Conservation (phyloP, 2,113 vertebrate genomes). For the Cebidichthys violaceus region DNA sequence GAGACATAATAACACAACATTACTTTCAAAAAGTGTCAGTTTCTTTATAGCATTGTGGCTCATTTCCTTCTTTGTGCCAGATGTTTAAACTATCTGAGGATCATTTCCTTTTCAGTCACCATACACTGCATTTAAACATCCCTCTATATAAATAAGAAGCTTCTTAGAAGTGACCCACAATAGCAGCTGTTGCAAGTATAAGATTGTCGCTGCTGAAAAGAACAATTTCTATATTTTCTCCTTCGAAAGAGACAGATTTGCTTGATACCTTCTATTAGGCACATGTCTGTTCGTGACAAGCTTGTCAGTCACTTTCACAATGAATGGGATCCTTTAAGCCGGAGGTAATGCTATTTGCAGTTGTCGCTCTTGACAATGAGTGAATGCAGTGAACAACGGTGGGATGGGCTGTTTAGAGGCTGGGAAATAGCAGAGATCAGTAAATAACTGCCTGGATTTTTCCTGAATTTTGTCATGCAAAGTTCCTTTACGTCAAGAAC, state of each 20-base stretch:
- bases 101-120: constrained; percentile 1
- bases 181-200: neutral
- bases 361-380: constrained; percentile 20
- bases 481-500: neutral
- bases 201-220: constrained; percentile 18
- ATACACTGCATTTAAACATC: constrained; percentile 8
- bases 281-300: constrained; percentile 46
- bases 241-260: constrained; percentile 18
- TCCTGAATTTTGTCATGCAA: neutral
- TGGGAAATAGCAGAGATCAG: neutral
- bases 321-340: constrained; percentile 34
- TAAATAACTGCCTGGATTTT: constrained; percentile 17
- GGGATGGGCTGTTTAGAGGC: constrained; percentile 10
- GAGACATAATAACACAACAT: constrained; percentile 23
- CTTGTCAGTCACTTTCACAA: constrained; percentile 42
- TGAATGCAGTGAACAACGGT: constrained; percentile 5
- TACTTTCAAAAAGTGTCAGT: constrained; percentile 7
- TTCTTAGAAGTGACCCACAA: neutral
- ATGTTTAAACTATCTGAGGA: neutral
- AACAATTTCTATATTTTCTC: constrained; percentile 8
- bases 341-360: constrained; percentile 28
- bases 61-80: constrained; percentile 1
- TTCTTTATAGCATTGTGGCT: neutral
- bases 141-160: neutral
- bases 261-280: constrained; percentile 34